Base-by-base conservation (phyloP, 2,797 vertebrate species). In the Prunella strophiata region DNA sequence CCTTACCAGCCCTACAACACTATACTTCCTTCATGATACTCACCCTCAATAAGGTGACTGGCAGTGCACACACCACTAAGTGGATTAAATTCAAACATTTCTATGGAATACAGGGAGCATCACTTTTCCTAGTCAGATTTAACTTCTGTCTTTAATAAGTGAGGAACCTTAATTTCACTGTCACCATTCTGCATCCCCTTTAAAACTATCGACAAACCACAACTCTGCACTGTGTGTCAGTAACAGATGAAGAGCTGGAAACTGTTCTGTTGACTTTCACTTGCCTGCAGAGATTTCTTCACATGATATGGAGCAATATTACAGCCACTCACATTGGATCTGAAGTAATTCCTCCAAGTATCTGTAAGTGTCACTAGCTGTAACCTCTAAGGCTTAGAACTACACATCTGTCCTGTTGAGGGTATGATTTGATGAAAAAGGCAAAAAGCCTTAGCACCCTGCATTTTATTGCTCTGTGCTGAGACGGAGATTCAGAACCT, bases 341-440 rank as follows among this genome's bases (percentile, higher is more conserved):
- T 4, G 0, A 58, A 26, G 10, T 13, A 19, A 52, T 52, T 13
- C 15, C 29, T 71, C 17, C 30, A 62, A 16, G n/a, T 2, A 0
- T 43, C n/a, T 59, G 29, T 52, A 88, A 79, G 57, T 36, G 29
- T 45, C 42, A 45, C 13, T 29, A 27, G 11, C 10, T 67, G 26
- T 71, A 80, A 77, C 15, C 21, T 66, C 51, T 66, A 48, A 70
- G 23, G 30, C 40, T 45, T 45, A 66, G 55, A 83, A 34, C 34
- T 40, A 26, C 14, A 9, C 16, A 27, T 34, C 16, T 54, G 29
- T 47, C 48, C 38, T 79, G 62, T 27, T 15, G 40, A 25, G 5
- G 11, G 22, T 72, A 11, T 0, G 0, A 7, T 61, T 48, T 72
- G 42, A 15, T 58, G 42, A 62, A 85, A 91, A 85, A 18, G 7